These are phyloP conservation scores for Fregata magnificens DNA, from an alignment of 2,113 vertebrate species.

Conservation along the genomic window DNA sequence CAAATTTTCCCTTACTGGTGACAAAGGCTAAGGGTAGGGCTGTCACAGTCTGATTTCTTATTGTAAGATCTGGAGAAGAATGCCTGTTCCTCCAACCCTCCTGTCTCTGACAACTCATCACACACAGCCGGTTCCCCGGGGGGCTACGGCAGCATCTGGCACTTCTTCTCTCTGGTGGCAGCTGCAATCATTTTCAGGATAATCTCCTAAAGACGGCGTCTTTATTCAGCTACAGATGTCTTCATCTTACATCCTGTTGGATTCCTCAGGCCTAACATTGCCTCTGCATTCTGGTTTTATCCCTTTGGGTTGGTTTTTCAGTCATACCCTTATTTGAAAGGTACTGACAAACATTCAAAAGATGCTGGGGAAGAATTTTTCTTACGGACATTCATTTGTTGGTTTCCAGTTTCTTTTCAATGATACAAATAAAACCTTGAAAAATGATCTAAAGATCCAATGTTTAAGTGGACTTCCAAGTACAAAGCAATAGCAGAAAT, in stretches of 20 bases:
- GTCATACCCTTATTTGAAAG: not conserved
- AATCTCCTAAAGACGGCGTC: slow-evolving; percentile 57
- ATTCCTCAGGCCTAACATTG: slow-evolving; percentile 42
- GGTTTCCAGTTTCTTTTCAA: not conserved
- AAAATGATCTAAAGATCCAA: not conserved
- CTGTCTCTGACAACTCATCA: not conserved
- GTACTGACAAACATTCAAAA: not conserved
- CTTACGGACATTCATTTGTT: not conserved
- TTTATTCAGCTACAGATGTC: slow-evolving; percentile 69
- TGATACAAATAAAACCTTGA: not conserved
- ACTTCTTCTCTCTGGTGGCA: slow-evolving; percentile 56
- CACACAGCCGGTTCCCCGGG: not conserved
- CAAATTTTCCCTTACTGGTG: not conserved
- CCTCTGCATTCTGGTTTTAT: not conserved
- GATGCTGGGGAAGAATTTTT: not conserved
- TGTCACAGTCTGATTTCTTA: slow-evolving; percentile 5
- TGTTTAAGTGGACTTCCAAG: not conserved
- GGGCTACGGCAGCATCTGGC: slow-evolving; percentile 46
- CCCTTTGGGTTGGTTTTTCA: not conserved
- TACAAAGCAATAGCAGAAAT: not conserved
- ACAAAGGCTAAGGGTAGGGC: not conserved
- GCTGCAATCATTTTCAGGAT: slow-evolving; percentile 62
- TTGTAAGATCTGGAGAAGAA: slow-evolving; percentile 14
- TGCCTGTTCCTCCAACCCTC: not conserved
- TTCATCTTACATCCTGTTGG: slow-evolving; percentile 57